Conservation (phyloP, 2,888 invertebrate species). For the Criorhina ranunculi region DNA sequence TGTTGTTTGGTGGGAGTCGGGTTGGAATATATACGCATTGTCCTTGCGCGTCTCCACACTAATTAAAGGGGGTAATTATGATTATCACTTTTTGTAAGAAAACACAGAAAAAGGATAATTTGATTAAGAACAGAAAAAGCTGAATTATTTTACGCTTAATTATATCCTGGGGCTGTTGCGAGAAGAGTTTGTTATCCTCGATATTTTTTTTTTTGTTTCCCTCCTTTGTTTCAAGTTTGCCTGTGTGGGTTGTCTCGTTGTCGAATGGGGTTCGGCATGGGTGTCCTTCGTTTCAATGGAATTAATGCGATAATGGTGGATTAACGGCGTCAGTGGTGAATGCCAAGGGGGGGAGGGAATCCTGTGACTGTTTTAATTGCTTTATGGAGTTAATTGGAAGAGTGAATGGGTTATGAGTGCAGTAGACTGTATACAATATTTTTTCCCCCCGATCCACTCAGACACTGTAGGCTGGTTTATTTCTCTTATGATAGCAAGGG, state of each 20-base stretch:
- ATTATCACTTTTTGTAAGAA: slow-evolving; percentile 47
- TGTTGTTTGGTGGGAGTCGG: no score
- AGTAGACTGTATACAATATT: neutral
- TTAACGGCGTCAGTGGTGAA: slow-evolving; percentile 28
- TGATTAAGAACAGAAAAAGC: slow-evolving; percentile 53
- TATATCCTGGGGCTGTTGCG: slow-evolving; percentile 63
- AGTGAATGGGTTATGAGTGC: slow-evolving; percentile 13
- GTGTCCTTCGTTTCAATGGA: slow-evolving; percentile 22
- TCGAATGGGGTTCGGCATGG: no score
- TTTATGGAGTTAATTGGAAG: slow-evolving; percentile 49
- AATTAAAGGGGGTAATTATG: slow-evolving; percentile 69
- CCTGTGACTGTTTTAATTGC: slow-evolving; percentile 54
- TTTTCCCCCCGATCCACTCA: no score
- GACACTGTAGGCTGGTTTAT: no score
- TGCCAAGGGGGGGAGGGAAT: slow-evolving; percentile 23
- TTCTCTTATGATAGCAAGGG: no score
- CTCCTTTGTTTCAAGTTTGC: neutral
- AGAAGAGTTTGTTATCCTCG: slow-evolving; percentile 27
- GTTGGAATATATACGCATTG: slow-evolving; percentile 29
- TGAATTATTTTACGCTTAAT: slow-evolving; percentile 65
- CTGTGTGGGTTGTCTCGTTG: neutral
- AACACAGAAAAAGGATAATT: slow-evolving; percentile 46
- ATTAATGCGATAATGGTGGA: slow-evolving; percentile 43
- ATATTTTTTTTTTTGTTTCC: neutral
- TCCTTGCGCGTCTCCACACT: slow-evolving; percentile 42